These are phyloP conservation scores for Phrynocephalus versicolor DNA, from an alignment of 2,113 vertebrate species.

Conservation along the genomic window DNA sequence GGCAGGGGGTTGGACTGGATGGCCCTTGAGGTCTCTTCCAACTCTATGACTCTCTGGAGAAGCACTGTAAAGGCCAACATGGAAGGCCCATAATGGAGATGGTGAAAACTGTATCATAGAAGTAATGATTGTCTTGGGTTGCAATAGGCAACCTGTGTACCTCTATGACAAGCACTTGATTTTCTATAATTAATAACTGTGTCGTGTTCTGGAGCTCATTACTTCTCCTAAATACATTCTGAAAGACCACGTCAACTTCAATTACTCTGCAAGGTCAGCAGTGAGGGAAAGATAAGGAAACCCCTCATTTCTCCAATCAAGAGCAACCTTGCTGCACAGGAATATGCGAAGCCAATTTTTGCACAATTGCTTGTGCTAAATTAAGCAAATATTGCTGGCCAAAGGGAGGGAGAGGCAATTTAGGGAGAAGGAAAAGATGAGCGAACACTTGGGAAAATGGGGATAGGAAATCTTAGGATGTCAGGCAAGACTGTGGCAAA, in stretches of 20 bases:
- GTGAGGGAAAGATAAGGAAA: conserved; percentile 53
- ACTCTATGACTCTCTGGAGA: no score
- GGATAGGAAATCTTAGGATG: conserved; percentile 43
- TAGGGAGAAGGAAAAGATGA: conserved; percentile 43
- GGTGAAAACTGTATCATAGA: conserved; percentile 8
- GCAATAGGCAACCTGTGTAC: conserved; percentile 45
- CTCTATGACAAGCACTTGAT: conserved; percentile 48
- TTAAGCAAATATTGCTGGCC: conserved; percentile 15
- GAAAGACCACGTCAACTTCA: conserved; percentile 59
- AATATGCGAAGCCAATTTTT: conserved; percentile 59
- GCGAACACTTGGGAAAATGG: neutral
- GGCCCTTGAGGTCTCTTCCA: no score
- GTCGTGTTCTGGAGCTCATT: conserved; percentile 62
- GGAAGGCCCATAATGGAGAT: neutral
- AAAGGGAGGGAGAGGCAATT: conserved; percentile 39
- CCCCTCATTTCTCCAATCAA: conserved; percentile 53
- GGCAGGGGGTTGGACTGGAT: no score
- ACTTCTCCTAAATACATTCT: conserved; percentile 60
- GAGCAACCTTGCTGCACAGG: conserved; percentile 39
- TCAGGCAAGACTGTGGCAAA: conserved; percentile 53
- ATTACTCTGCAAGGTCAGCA: conserved; percentile 63
- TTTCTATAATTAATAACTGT: conserved; percentile 61
- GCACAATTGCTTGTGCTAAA: conserved; percentile 57
- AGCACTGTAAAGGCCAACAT: neutral
- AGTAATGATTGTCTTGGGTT: neutral